A percentile compares a stretch with the other conserved stretches of the same genome.
phyloP scores from a whole-genome alignment of 1,140 invertebrate genomes.

The Araneus ventricosus region DNA sequence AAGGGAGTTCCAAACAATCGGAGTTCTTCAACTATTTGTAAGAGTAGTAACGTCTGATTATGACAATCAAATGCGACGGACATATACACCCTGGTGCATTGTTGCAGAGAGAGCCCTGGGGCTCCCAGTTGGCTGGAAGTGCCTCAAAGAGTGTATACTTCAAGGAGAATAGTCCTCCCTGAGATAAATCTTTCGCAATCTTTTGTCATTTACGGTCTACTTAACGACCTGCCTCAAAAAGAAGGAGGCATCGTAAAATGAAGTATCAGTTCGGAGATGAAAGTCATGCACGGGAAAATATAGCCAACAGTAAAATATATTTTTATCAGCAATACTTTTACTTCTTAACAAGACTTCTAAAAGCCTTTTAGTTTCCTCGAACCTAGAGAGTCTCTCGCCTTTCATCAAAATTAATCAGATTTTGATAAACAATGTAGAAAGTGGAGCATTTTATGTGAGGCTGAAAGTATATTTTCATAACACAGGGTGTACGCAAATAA shows the following conservation, averaged over 20 bases:
- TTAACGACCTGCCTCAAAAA: slow-evolving; percentile 3
- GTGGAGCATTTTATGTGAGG: too few relatives aligned
- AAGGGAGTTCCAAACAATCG: slow-evolving; percentile 44
- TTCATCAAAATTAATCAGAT: too few relatives aligned
- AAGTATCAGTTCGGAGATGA: neutral
- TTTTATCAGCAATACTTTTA: too few relatives aligned
- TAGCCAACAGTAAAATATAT: too few relatives aligned
- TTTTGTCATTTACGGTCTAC: slow-evolving; percentile 55
- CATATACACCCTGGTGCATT: slow-evolving; percentile 59
- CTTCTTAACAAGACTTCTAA: too few relatives aligned
- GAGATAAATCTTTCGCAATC: slow-evolving; percentile 25
- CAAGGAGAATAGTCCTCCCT: too few relatives aligned
- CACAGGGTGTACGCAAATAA: too few relatives aligned
- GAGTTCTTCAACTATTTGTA: slow-evolving; percentile 28
- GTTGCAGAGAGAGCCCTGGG: neutral
- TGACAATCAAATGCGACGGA: slow-evolving; percentile 56
- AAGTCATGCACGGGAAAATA: neutral
- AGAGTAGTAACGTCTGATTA: slow-evolving; percentile 48
- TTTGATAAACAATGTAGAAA: too few relatives aligned
- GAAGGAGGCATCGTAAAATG: slow-evolving; percentile 27
- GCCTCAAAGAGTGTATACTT: neutral
- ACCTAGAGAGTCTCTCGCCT: too few relatives aligned
- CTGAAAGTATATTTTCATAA: too few relatives aligned
- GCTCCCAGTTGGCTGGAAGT: slow-evolving; percentile 1
- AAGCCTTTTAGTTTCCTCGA: too few relatives aligned